phyloP scores from a whole-genome alignment of 1,140 invertebrate genomes.

The Asobara japonica region DNA sequence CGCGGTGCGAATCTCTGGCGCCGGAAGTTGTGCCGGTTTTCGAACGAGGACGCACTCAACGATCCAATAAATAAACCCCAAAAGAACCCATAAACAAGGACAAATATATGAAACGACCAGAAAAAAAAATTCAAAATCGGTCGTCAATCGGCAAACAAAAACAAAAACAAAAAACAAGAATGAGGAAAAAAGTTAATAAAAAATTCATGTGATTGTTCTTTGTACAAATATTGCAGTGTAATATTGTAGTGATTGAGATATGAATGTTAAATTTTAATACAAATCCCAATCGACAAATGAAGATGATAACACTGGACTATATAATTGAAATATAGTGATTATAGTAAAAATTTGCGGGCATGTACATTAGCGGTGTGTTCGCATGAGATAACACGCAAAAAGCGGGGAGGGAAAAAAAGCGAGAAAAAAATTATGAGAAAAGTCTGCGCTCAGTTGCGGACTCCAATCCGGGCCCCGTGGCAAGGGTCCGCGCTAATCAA shows the following conservation, averaged over 20 bases:
- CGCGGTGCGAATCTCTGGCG: constrained; percentile 36
- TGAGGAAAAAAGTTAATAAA: constrained; percentile 26
- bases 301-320: constrained; percentile 45
- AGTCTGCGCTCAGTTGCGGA: constrained; percentile 30
- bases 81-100: background rate
- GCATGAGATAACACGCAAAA: constrained; percentile 33
- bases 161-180: constrained; percentile 24
- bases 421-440: constrained; percentile 20
- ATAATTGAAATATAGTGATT: constrained; percentile 58
- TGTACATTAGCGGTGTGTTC: constrained; percentile 64
- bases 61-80: background rate
- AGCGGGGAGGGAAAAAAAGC: no score
- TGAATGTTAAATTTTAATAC: constrained; percentile 69
- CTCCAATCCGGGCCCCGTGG: background rate
- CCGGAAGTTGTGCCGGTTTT: constrained; percentile 18
- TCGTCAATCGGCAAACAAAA: no score
- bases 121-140: no score
- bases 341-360: constrained; percentile 66
- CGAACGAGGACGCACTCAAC: background rate
- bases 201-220: constrained; percentile 69
- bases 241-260: constrained; percentile 68
- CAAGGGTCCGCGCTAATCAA: constrained; percentile 26
- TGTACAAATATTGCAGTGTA: constrained; percentile 68
- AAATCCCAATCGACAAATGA: constrained; percentile 59
- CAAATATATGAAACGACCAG: no score